Conservation (phyloP, 64 coral and sea anemone species). For the Hydrozoanthus tunicans region DNA sequence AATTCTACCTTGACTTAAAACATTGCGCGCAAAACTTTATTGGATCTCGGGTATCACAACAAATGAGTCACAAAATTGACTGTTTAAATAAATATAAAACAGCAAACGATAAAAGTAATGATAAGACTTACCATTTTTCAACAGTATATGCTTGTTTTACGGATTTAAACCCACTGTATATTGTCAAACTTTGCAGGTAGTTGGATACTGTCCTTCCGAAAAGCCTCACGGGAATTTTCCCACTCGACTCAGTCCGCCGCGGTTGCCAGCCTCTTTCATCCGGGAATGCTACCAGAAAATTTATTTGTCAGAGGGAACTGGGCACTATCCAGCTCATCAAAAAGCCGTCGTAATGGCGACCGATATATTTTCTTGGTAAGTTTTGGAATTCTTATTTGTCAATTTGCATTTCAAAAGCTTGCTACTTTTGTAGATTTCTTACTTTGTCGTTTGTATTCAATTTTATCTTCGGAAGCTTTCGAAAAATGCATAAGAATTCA, state of each 20-base stretch:
- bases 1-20: slow-evolving; percentile 1
- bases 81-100: background rate
- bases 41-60: slow-evolving; percentile 1
- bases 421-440: background rate
- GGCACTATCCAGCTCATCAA: slow-evolving; percentile 59
- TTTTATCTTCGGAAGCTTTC: background rate
- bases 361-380: slow-evolving; percentile 41
- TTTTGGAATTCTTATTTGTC: background rate
- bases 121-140: slow-evolving; percentile 50
- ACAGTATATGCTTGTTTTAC: slow-evolving; percentile 34
- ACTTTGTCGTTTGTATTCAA: background rate
- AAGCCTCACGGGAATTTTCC: slow-evolving; percentile 17
- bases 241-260: slow-evolving; percentile 17
- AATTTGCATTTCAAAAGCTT: background rate
- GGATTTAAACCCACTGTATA: slow-evolving; percentile 54
- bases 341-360: slow-evolving; percentile 36
- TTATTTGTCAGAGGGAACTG: background rate
- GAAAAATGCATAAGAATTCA: background rate
- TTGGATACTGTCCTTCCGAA: slow-evolving; percentile 44
- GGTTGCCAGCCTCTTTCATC: background rate
- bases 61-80: background rate
- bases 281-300: background rate
- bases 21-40: background rate
- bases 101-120: background rate
- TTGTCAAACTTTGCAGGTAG: slow-evolving; percentile 65